phyloP scores from a whole-genome alignment of 2,797 vertebrate genomes.

The Mormyrus hasselquistii region DNA sequence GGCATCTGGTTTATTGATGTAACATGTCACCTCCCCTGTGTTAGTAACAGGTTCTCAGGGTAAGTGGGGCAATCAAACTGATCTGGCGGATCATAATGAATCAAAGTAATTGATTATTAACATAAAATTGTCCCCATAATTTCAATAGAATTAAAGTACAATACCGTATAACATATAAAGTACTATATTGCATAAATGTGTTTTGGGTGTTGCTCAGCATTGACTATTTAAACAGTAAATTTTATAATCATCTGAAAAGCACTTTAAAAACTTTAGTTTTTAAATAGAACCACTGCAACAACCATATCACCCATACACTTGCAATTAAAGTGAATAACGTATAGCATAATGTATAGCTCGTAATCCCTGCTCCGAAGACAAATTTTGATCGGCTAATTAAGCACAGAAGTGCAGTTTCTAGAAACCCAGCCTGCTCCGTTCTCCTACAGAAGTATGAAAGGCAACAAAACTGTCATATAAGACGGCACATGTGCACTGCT shows the following conservation, averaged over 20 bases:
- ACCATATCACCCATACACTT: neutral
- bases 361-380: neutral
- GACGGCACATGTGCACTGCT: neutral
- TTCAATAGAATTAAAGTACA: neutral
- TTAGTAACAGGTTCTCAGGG: neutral
- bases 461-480: neutral
- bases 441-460: neutral
- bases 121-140: neutral
- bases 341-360: neutral
- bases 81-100: neutral
- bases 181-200: neutral
- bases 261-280: neutral
- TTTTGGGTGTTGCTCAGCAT: neutral
- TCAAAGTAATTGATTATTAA: neutral
- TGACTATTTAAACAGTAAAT: neutral
- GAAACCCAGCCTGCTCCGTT: neutral
- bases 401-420: neutral
- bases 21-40: neutral
- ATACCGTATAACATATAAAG: neutral
- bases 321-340: neutral
- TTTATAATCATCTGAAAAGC: neutral
- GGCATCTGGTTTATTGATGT: neutral
- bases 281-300: neutral
- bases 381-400: neutral
- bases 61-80: neutral